Percentiles rank a stretch among this genome's conserved stretches.
phyloP scores from a whole-genome alignment of 1,140 invertebrate genomes.

The Ips typographus region DNA sequence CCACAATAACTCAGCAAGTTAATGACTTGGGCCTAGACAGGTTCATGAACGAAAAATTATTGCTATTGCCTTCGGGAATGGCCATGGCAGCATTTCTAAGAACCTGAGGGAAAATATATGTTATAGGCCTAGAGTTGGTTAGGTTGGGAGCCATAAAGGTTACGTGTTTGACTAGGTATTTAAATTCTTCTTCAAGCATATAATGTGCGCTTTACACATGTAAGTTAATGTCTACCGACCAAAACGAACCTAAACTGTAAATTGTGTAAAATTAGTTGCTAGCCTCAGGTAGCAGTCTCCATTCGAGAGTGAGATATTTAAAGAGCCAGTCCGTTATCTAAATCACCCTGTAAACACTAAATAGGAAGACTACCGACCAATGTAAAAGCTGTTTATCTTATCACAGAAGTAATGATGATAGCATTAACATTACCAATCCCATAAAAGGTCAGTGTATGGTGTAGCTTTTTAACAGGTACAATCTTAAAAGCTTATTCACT shows the following conservation, averaged over 20 bases:
- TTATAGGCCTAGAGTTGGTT: background rate
- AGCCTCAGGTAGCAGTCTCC: too few relatives aligned
- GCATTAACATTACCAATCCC: conserved; percentile 42
- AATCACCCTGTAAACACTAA: conserved; percentile 45
- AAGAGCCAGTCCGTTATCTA: conserved; percentile 41
- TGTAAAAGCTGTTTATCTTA: conserved; percentile 48
- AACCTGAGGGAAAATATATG: conserved; percentile 7
- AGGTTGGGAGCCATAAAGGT: conserved; percentile 4
- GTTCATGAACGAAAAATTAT: conserved; percentile 29
- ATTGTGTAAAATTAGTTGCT: background rate
- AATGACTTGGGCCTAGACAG: conserved; percentile 32
- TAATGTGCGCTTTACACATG: background rate
- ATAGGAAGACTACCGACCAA: conserved; percentile 42
- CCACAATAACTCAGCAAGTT: conserved; percentile 40
- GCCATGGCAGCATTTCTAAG: conserved; percentile 23
- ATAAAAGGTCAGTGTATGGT: conserved; percentile 29
- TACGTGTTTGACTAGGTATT: conserved; percentile 5
- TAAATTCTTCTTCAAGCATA: background rate
- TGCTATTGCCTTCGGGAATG: conserved; percentile 23
- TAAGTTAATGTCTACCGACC: background rate
- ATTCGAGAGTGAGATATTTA: conserved; percentile 11
- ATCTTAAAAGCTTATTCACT: conserved; percentile 6
- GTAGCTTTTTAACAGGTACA: conserved; percentile 10
- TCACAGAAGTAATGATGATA: conserved; percentile 47
- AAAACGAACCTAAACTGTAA: background rate